Evolutionary conservation across 2,888 invertebrate genomes (phyloP).

Genomic region (Coleophora flavipennella): DNA sequence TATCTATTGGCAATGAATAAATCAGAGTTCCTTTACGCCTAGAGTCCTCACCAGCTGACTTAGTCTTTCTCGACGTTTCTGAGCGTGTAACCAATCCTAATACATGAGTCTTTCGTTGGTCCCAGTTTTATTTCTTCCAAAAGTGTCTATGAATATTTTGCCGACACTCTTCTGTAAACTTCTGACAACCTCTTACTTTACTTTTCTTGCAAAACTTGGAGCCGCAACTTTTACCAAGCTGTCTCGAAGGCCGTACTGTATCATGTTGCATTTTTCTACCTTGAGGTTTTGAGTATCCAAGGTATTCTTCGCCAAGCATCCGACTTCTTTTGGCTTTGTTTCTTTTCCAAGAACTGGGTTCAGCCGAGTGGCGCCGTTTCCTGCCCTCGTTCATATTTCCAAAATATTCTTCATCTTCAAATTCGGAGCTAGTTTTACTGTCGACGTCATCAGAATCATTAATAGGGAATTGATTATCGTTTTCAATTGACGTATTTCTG

Average conservation of each 20-base stretch:
- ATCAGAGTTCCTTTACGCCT: constrained; percentile 3
- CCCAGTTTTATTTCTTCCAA: constrained; percentile 18
- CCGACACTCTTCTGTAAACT: constrained; percentile 13
- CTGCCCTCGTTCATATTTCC: constrained; percentile 13
- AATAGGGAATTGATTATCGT: not conserved
- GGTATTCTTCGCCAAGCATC: constrained; percentile 15
- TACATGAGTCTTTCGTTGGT: constrained; percentile 16
- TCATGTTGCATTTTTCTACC: constrained; percentile 9
- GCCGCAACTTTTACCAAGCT: constrained; percentile 9
- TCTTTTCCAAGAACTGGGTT: constrained; percentile 13
- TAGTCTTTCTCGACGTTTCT: constrained; percentile 7
- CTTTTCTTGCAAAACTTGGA: constrained; percentile 16
- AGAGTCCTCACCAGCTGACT: constrained; percentile 8
- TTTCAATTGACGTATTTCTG: not conserved
- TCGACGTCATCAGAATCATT: not conserved
- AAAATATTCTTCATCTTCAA: not conserved
- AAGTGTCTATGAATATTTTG: constrained; percentile 12
- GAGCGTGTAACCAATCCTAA: constrained; percentile 12
- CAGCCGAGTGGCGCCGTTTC: constrained; percentile 11
- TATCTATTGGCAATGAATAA: constrained; percentile 11
- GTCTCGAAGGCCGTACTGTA: constrained; percentile 7
- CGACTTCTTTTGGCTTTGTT: constrained; percentile 11
- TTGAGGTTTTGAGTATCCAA: constrained; percentile 13
- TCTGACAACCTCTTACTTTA: constrained; percentile 12
- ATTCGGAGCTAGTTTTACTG: not conserved